phyloP scores from a whole-genome alignment of 2,797 vertebrate species.

The Pseudocheirus occidentalis region DNA sequence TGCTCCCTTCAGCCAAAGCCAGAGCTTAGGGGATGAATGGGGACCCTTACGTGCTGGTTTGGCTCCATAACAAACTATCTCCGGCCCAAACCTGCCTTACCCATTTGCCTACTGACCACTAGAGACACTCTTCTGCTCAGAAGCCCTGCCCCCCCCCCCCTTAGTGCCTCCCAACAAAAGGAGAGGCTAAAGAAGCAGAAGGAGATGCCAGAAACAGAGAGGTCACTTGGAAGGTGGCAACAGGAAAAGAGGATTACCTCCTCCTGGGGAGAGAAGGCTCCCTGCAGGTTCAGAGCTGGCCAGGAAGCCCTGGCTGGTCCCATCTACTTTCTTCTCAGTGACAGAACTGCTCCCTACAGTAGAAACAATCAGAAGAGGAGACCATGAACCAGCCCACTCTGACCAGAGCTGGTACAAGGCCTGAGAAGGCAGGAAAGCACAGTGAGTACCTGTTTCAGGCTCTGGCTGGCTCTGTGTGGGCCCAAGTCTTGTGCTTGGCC shows the following conservation, averaged over 20 bases:
- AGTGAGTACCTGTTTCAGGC: background rate
- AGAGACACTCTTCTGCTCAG: too few relatives aligned
- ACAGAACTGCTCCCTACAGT: background rate
- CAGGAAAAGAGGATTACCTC: too few relatives aligned
- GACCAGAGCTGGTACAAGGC: background rate
- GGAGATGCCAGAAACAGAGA: too few relatives aligned
- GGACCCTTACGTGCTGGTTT: too few relatives aligned
- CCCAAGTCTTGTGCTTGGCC: accelerated
- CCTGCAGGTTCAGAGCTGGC: background rate
- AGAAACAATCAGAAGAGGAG: background rate
- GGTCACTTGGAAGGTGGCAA: too few relatives aligned
- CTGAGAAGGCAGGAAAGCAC: background rate
- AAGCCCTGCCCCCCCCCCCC: too few relatives aligned
- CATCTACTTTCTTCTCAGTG: background rate
- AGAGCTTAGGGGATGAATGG: background rate
- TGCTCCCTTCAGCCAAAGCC: background rate
- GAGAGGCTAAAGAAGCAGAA: too few relatives aligned
- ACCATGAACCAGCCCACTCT: background rate
- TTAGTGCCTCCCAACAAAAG: too few relatives aligned
- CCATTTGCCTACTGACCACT: too few relatives aligned
- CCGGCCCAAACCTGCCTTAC: too few relatives aligned
- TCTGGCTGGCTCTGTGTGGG: background rate
- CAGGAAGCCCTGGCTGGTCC: background rate
- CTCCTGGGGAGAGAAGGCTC: background rate
- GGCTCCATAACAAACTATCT: too few relatives aligned